Base-by-base conservation (phyloP, 1,140 invertebrate species). In the Hestina assimilis region DNA sequence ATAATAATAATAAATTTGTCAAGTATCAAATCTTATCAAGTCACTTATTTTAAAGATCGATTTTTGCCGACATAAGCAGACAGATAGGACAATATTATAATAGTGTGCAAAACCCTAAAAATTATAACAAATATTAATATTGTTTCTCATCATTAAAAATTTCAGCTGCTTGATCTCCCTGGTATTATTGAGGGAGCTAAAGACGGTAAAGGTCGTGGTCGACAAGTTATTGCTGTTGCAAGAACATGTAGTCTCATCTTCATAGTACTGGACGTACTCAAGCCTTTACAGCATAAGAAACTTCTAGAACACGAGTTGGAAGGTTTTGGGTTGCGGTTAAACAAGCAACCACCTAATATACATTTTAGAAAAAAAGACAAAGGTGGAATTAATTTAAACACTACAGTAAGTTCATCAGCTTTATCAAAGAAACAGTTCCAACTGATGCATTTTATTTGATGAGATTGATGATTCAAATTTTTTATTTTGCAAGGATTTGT, bases 111-210 rank as follows among this genome's bases (percentile, higher is more conserved):
- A n/a, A n/a, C 24, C 4, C 4, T 26, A 26, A 26, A 33, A 8
- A 33, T 14, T 41, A 15, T 41, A 17, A 15, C 19, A 15, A 11
- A 17, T 15, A 15, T 15, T 41, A 20, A 41, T 33, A n/a, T n/a
- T 5, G n/a, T 4, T n/a, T n/a, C 12, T 33, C 29, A 33, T 3
- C 12, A 33, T n/a, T n/a, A n/a, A n/a, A n/a, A n/a, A n/a, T 19
- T 40, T 38, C 86, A 98, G 94, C 89, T 99, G 17, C 90, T 99
- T 2, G 99, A 99, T 94, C 91, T 99, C 59, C 99, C 99, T 59
- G 99, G 99, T 90, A 99, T 99, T 86, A 99, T 99, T 80, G 99
- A 99, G 91, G 99, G 99, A 66, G 99, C 99, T n/a, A 99, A 99
- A 85, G 99, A 99, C 86, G 96, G 96, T 28, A 99, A 99, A 89